Base-by-base conservation (phyloP, 2,888 invertebrate genomes). In the Mythimna vitellina region DNA sequence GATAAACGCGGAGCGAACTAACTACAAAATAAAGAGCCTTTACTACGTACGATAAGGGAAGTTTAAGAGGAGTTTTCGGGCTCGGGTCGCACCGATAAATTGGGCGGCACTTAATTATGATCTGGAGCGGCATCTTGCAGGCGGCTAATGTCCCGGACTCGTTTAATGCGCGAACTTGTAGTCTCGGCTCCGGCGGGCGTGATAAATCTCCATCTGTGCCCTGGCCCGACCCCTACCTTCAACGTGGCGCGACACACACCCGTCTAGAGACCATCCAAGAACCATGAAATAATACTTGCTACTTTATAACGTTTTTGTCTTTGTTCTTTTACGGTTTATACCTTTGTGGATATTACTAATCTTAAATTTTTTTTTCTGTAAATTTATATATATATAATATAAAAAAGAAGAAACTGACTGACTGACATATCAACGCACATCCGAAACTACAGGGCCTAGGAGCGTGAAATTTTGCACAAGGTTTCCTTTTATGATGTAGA, bases 81-180 rank as follows among this genome's bases (percentile, higher is more conserved):
- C 90, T 92, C 92, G 95, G 95, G 95, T 95, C 95, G 95, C 91
- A 89, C 96, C 96, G 94, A 96, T 96, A 96, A 96, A 96, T 96
- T 95, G 96, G 95, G 94, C 94, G 95, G 95, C 95, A 96, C 95
- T 96, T 96, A 96, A 96, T 96, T 96, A 96, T 95, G 96, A 96
- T 96, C 95, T 95, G 93, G 95, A 94, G 94, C 94, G 95, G 96
- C 96, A 96, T 96, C 95, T 96, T 96, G 96, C 96, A 95, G 92
- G 92, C 93, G 94, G 94, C 95, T 96, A 96, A 96, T 96, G 95
- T 95, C 92, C 94, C 95, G 93, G 94, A 95, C 90, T 96, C 95
- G 95, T 96, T 95, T 95, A 96, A 96, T 96, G 95, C 95, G 95
- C 95, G 94, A 96, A 96, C 96, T 96, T 96, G 94, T 94, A 94